phyloP scores from a whole-genome alignment of 2,797 vertebrate species.

The Melanotaenia boesemani region DNA sequence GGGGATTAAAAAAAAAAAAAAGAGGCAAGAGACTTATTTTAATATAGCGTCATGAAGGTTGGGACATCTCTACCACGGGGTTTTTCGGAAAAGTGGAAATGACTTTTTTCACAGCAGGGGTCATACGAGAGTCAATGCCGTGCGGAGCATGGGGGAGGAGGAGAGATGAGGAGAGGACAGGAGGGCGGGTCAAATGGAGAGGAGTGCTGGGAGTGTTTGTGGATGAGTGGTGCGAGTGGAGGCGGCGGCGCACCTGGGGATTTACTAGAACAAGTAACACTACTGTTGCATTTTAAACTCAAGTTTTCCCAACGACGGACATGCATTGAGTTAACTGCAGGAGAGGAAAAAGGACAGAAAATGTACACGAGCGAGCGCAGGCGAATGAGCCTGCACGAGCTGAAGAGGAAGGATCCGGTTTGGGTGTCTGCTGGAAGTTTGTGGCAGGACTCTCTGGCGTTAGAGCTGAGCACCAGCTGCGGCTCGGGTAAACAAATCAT shows the following conservation, averaged over 20 bases:
- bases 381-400: slow-evolving; percentile 82
- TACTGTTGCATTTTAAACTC: neutral
- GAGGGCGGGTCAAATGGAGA: slow-evolving; percentile 52
- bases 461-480: slow-evolving; percentile 75
- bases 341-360: neutral
- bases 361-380: slow-evolving; percentile 86
- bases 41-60: too few relatives aligned
- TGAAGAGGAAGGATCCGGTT: slow-evolving; percentile 70
- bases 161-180: neutral
- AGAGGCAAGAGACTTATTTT: too few relatives aligned
- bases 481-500: slow-evolving; percentile 53
- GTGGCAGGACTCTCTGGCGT: slow-evolving; percentile 87
- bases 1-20: too few relatives aligned
- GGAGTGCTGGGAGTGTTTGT: slow-evolving; percentile 48
- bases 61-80: neutral
- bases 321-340: slow-evolving; percentile 16
- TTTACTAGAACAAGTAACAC: slow-evolving; percentile 25
- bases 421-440: slow-evolving; percentile 86
- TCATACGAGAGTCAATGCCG: slow-evolving; percentile 48
- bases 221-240: slow-evolving; percentile 13
- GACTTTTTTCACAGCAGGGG: slow-evolving; percentile 41
- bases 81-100: neutral
- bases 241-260: slow-evolving; percentile 58
- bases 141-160: slow-evolving; percentile 28
- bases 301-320: neutral